Base-by-base conservation (phyloP, 1,140 invertebrate species). In the Zaprionus ornatus region DNA sequence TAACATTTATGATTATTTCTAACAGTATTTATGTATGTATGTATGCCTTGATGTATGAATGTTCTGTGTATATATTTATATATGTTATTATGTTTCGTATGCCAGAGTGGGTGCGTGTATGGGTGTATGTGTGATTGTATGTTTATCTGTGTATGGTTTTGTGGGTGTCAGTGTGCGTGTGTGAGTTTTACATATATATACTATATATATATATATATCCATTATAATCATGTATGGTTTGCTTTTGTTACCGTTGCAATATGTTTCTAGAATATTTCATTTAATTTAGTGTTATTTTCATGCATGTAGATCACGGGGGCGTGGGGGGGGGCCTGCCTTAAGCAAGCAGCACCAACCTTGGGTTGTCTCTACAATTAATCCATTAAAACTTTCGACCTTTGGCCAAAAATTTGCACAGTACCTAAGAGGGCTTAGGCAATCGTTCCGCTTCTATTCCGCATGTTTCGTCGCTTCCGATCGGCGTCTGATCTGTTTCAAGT, bases 311-410 rank as follows among this genome's bases (percentile, higher is more conserved):
- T 25, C 23, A 40, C 48, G 35, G 35, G 13, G 35, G 35, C 35
- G 13, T 3, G 32, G 3, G 13, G 35, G 13, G 52, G 68, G 67
- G 68, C 60, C 23, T 13, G 50, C 37, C 52, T 29, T 57, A 59
- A 79, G 66, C 67, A 48, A 60, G 40, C 69, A 87, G 84, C 84
- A 77, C 76, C 77, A 87, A 84, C 81, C 77, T 81, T 81, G 71
- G 74, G 85, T 84, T 78, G 77, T 59, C 66, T 72, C 66, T 69
- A 73, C 29, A 56, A 65, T 68, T 32, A 50, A 65, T 64, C 55
- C 23, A 35, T 21, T 45, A 12, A n/a, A 29, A 80, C 55, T 54
- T 65, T 73, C 80, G 81, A 85, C 81, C 85, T 82, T 86, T 73
- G 82, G 82, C 57, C 86, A 79, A 75, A 90, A 76, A 59, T 79